Conservation (phyloP, 2,888 invertebrate genomes). For the Erebia ligea region DNA sequence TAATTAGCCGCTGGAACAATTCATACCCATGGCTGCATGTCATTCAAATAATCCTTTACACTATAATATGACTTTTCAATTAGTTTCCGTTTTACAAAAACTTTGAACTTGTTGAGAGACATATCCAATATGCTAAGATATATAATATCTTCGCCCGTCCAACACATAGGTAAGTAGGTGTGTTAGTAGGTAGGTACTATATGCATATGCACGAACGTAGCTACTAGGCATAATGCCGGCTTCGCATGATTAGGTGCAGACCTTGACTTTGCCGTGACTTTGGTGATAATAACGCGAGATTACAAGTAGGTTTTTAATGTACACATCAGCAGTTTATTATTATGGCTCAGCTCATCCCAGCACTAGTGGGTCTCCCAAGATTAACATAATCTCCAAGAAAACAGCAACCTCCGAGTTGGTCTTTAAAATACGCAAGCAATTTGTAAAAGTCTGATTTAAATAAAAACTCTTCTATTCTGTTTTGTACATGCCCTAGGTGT, state of each 20-base stretch:
- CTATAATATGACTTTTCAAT: too few species aligned
- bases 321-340: slow-evolving; percentile 8
- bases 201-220: slow-evolving; percentile 2
- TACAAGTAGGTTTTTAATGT: neutral
- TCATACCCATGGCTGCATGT: too few species aligned
- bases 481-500: too few species aligned
- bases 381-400: neutral
- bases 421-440: too few species aligned
- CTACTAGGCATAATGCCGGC: neutral
- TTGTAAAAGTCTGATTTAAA: too few species aligned
- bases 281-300: slow-evolving; percentile 41
- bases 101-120: too few species aligned
- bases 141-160: neutral
- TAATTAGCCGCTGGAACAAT: too few species aligned
- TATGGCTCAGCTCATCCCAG: neutral
- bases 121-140: too few species aligned
- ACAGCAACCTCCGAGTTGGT: too few species aligned
- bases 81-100: too few species aligned
- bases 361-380: neutral
- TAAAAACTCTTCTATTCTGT: too few species aligned
- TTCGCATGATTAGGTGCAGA: slow-evolving; percentile 37
- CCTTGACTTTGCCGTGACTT: slow-evolving; percentile 47
- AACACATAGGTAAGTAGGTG: neutral
- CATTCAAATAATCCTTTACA: too few species aligned
- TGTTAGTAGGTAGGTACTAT: neutral